These are phyloP conservation scores for Ceriagrion tenellum DNA, from an alignment of 2,888 invertebrate genomes.

Conservation along the genomic window DNA sequence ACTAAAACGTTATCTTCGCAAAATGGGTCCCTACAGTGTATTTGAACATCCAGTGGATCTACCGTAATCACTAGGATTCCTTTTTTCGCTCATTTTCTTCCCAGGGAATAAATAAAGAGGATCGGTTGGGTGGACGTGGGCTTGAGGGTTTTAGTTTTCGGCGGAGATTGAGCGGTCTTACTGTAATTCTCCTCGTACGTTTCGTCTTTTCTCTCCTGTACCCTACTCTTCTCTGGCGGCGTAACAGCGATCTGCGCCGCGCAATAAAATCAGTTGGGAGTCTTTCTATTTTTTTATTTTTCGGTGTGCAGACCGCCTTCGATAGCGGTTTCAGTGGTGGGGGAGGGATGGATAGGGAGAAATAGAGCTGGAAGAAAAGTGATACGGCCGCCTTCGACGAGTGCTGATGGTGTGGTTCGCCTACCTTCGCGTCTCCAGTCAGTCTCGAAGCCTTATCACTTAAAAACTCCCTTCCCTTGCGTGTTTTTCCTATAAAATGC, in stretches of 20 bases:
- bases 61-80: constrained; percentile 53
- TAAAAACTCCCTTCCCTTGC: background rate
- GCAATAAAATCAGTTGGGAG: constrained; percentile 34
- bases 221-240: background rate
- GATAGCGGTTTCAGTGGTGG: background rate
- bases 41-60: constrained; percentile 54
- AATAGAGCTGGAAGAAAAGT: background rate
- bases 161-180: constrained; percentile 10
- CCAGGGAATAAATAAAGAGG: background rate
- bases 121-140: background rate
- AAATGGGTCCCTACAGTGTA: constrained; percentile 44
- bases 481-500: constrained; percentile 44
- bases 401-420: constrained; percentile 64
- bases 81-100: constrained; percentile 7
- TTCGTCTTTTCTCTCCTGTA: constrained; percentile 10
- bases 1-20: constrained; percentile 49
- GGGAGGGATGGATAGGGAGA: background rate
- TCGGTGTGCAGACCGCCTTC: background rate
- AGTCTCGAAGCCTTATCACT: constrained; percentile 53
- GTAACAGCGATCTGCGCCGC: background rate
- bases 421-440: constrained; percentile 40
- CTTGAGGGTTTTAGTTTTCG: background rate
- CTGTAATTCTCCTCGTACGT: constrained; percentile 10
- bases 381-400: background rate
- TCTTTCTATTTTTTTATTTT: background rate